Conservation (phyloP, 1,140 invertebrate species). For the Oncopodura yosiiana region DNA sequence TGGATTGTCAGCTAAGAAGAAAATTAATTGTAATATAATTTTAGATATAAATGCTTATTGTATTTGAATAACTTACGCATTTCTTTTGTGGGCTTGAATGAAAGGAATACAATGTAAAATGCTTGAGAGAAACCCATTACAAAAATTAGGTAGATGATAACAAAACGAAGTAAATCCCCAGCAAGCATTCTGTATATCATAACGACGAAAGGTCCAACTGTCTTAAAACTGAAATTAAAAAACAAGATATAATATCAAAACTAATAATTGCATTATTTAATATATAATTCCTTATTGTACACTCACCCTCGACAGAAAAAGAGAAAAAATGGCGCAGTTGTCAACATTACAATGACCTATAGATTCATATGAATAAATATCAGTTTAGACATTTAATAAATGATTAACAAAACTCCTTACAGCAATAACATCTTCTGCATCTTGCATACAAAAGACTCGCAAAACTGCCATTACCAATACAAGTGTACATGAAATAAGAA, state of each 20-base stretch:
- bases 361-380: no score
- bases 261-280: not conserved
- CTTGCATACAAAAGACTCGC: slow-evolving; percentile 67
- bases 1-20: slow-evolving; percentile 53
- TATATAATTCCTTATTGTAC: not conserved
- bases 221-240: slow-evolving; percentile 65
- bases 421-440: slow-evolving; percentile 79
- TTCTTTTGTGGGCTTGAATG: no score
- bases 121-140: slow-evolving; percentile 96
- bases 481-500: slow-evolving; percentile 80
- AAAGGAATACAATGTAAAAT: slow-evolving; percentile 40
- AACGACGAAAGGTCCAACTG: slow-evolving; percentile 95
- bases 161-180: slow-evolving; percentile 88
- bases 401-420: slow-evolving; percentile 69
- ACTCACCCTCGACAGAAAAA: slow-evolving; percentile 81
- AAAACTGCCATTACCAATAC: slow-evolving; percentile 73
- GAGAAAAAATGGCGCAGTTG: slow-evolving; percentile 93
- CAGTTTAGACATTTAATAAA: not conserved
- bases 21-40: not conserved
- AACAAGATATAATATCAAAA: slow-evolving; percentile 2
- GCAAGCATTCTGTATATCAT: slow-evolving; percentile 99
- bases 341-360: slow-evolving; percentile 46
- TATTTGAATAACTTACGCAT: no score
- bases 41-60: not conserved
- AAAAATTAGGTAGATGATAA: slow-evolving; percentile 91